phyloP scores from a whole-genome alignment of 2,888 invertebrate genomes.

The Acronicta psi region DNA sequence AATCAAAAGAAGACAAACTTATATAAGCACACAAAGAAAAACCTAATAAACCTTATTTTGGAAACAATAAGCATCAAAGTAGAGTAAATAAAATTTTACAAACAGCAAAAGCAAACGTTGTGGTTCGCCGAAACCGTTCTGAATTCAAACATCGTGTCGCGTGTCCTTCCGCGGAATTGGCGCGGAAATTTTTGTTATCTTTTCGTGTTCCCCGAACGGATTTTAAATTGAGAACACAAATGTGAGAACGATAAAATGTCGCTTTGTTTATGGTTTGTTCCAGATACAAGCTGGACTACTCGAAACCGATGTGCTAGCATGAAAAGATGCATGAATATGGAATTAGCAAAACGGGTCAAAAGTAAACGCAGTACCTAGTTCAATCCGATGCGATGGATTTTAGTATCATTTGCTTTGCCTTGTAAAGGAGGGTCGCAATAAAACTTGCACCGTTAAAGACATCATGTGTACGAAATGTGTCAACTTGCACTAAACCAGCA shows the following conservation, averaged over 20 bases:
- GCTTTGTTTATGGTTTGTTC: slow-evolving; percentile 44
- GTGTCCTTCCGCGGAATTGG: slow-evolving; percentile 86
- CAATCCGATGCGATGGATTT: too few relatives aligned
- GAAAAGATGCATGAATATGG: slow-evolving; percentile 3
- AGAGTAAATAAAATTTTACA: slow-evolving; percentile 52
- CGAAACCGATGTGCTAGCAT: slow-evolving; percentile 5
- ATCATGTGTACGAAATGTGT: too few relatives aligned
- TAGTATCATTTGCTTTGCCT: too few relatives aligned
- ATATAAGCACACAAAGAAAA: neutral
- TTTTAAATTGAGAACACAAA: slow-evolving; percentile 88
- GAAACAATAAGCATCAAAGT: slow-evolving; percentile 39
- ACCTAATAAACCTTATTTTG: slow-evolving; percentile 18
- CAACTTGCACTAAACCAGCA: too few relatives aligned
- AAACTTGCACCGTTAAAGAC: too few relatives aligned
- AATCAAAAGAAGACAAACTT: slow-evolving; percentile 39
- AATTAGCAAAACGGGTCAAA: neutral
- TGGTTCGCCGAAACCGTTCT: slow-evolving; percentile 84
- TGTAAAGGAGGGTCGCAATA: too few relatives aligned
- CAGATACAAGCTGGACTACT: slow-evolving; percentile 21
- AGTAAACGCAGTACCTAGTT: too few relatives aligned
- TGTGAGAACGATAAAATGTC: slow-evolving; percentile 75
- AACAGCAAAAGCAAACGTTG: slow-evolving; percentile 56
- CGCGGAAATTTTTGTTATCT: slow-evolving; percentile 89
- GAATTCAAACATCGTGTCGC: slow-evolving; percentile 86
- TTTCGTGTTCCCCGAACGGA: slow-evolving; percentile 88